A percentile compares a stretch with the other conserved stretches of the same genome.
Evolutionary conservation across 2,113 vertebrate genomes (phyloP).

Genomic region (Gracilinanus agilis): DNA sequence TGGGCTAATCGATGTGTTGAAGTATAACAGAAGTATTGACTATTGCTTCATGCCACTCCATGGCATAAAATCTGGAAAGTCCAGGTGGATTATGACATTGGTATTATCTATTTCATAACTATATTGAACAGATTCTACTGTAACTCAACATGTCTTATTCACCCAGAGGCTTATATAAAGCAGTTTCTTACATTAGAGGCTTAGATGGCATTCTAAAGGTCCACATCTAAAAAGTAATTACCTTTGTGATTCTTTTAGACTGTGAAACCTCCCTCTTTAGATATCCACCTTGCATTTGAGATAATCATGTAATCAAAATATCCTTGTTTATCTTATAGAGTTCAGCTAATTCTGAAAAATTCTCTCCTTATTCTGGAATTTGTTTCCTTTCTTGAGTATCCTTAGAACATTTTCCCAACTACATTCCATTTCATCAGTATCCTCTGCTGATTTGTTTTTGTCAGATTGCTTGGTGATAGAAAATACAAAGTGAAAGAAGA

Average conservation of each 20-base stretch:
- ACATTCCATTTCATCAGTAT: slow-evolving; percentile 76
- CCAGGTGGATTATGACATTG: neutral
- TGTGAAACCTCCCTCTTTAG: neutral
- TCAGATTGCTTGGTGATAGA: slow-evolving; percentile 81
- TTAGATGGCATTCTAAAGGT: neutral
- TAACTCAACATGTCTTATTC: neutral
- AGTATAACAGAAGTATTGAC: neutral
- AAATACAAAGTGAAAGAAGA: slow-evolving; percentile 71
- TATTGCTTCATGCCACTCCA: neutral
- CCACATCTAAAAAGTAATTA: slow-evolving; percentile 1
- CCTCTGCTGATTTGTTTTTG: slow-evolving; percentile 79
- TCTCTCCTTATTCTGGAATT: slow-evolving; percentile 33
- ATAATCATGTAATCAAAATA: neutral
- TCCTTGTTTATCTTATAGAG: neutral
- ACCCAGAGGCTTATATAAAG: slow-evolving; percentile 15
- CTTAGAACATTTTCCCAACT: slow-evolving; percentile 68
- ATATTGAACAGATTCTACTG: neutral
- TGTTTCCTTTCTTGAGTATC: slow-evolving; percentile 62
- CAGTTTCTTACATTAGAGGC: neutral
- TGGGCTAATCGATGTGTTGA: neutral
- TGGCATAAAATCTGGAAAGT: neutral
- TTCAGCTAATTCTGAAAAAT: slow-evolving; percentile 40
- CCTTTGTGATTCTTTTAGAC: slow-evolving; percentile 4
- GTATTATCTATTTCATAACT: neutral
- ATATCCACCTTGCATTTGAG: neutral